phyloP scores from a whole-genome alignment of 2,113 vertebrate species.

The Dasyornis broadbenti region DNA sequence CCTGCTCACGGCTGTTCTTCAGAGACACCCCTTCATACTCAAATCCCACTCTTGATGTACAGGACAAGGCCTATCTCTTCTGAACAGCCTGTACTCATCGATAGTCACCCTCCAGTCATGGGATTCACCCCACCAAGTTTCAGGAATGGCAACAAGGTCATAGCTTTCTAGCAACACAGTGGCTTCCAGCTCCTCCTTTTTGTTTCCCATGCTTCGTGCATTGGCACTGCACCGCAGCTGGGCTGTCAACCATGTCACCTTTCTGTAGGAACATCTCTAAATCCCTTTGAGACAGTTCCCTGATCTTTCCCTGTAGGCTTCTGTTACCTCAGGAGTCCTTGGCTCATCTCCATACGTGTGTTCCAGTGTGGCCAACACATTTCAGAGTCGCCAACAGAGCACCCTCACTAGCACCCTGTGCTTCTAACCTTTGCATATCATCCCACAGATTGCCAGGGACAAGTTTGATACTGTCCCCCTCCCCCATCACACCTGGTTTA shows the following conservation, averaged over 20 bases:
- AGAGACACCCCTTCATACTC: no score
- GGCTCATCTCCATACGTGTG: not conserved
- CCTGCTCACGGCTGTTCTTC: not conserved
- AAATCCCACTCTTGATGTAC: not conserved
- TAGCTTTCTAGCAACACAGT: not conserved
- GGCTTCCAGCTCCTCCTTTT: not conserved
- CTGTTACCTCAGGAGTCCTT: not conserved
- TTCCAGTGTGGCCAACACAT: not conserved
- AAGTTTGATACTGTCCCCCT: not conserved
- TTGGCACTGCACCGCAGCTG: not conserved
- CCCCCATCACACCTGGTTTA: not conserved
- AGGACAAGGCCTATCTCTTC: not conserved
- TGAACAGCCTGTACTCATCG: not conserved
- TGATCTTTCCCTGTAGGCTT: not conserved
- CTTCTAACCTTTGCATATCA: not conserved
- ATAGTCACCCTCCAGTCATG: not conserved
- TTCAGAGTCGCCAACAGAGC: not conserved
- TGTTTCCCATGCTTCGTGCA: not conserved
- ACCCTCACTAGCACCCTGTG: not conserved
- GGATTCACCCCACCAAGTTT: not conserved
- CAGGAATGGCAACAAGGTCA: not conserved
- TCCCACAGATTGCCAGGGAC: not conserved
- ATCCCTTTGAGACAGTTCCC: not conserved
- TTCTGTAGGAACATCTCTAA: not conserved
- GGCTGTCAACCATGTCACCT: not conserved